These are phyloP conservation scores for Nerophis ophidion DNA, from an alignment of 2,113 vertebrate species.

Conservation along the genomic window DNA sequence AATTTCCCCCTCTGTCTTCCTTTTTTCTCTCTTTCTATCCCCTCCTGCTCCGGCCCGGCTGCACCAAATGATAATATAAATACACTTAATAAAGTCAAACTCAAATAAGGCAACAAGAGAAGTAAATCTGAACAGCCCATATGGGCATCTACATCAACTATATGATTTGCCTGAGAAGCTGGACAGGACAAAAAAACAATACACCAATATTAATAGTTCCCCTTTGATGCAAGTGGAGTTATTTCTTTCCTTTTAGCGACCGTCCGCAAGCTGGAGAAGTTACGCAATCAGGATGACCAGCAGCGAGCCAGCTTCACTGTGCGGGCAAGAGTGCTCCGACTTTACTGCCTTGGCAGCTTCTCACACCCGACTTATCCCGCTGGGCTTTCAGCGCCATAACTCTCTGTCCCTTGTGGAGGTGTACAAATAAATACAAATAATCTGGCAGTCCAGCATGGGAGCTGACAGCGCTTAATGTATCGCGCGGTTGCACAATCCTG, in stretches of 20 bases:
- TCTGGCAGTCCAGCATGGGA: conserved; percentile 31
- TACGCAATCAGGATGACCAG: neutral
- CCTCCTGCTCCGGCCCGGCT: too few relatives aligned
- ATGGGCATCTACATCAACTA: too few relatives aligned
- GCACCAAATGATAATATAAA: too few relatives aligned
- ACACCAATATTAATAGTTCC: too few relatives aligned
- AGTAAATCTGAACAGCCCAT: too few relatives aligned
- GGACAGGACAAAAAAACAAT: too few relatives aligned
- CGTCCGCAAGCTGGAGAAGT: neutral
- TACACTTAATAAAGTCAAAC: too few relatives aligned
- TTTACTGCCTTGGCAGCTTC: conserved; percentile 29
- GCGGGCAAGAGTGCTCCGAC: conserved; percentile 15
- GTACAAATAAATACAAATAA: conserved; percentile 45
- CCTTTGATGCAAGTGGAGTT: too few relatives aligned
- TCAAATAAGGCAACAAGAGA: too few relatives aligned
- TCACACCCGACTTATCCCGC: conserved; percentile 18
- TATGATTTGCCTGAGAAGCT: too few relatives aligned
- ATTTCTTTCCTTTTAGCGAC: neutral
- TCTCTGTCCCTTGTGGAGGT: conserved; percentile 9
- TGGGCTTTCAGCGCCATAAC: neutral
- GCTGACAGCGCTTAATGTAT: conserved; percentile 17
- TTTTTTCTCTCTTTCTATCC: too few relatives aligned
- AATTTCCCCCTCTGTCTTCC: too few relatives aligned
- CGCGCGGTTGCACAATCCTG: conserved; percentile 12
- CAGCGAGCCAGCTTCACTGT: conserved; percentile 5